Conservation (phyloP, 1,140 invertebrate genomes). For the Aphis craccivora region DNA sequence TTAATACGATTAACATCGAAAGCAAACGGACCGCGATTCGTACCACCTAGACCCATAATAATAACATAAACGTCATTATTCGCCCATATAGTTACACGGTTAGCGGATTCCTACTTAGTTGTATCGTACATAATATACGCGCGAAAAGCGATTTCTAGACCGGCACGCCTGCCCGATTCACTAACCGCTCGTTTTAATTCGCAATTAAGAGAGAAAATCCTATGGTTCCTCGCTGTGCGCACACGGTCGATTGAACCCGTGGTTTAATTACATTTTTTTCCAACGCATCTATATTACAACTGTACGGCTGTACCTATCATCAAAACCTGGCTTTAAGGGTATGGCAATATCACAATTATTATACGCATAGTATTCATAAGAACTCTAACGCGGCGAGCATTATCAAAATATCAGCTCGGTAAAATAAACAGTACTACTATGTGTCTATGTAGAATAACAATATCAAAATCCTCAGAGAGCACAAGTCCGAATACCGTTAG, state of each 20-base stretch:
- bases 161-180: not conserved
- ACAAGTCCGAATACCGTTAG: not conserved
- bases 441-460: not conserved
- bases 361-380: not conserved
- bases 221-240: not conserved
- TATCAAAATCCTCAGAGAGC: not conserved
- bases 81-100: slow-evolving; percentile 21
- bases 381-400: not conserved
- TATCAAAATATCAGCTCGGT: not conserved
- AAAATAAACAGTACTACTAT: not conserved
- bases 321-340: not conserved
- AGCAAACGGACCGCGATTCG: slow-evolving; percentile 25
- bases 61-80: not conserved
- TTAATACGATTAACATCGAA: slow-evolving; percentile 2
- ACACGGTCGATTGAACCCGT: not conserved
- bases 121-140: not conserved
- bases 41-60: not conserved
- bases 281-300: not conserved
- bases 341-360: not conserved
- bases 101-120: not conserved
- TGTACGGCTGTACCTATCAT: not conserved
- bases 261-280: not conserved
- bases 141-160: slow-evolving; percentile 15
- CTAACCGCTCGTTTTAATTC: not conserved
- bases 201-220: not conserved